These are phyloP conservation scores for Arctia plantaginis DNA, from an alignment of 2,888 invertebrate genomes.

Conservation along the genomic window DNA sequence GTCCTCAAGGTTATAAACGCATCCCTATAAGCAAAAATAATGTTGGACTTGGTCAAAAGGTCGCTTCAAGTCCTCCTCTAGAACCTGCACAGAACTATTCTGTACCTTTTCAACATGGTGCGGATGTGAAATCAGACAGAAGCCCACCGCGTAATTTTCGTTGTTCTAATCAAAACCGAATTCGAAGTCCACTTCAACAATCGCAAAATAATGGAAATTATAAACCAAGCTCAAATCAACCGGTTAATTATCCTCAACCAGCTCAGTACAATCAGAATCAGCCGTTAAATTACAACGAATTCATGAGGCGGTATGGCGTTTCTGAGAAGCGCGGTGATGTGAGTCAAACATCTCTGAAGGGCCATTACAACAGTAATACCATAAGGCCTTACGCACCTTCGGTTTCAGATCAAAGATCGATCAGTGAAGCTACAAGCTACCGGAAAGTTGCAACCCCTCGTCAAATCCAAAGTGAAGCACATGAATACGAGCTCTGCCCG, in stretches of 20 bases:
- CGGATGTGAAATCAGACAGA: neutral
- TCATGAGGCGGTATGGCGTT: neutral
- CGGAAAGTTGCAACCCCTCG: slow-evolving; percentile 28
- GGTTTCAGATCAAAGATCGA: neutral
- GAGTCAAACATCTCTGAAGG: slow-evolving; percentile 5
- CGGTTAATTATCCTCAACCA: neutral
- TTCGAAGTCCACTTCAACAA: neutral
- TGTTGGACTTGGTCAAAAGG: neutral
- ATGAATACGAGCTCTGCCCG: neutral
- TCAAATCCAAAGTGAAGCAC: neutral
- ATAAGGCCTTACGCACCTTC: slow-evolving; percentile 9
- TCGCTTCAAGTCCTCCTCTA: neutral
- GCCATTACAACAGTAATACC: neutral
- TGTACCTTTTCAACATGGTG: neutral
- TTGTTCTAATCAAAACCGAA: neutral
- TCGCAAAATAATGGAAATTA: neutral
- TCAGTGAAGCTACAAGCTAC: slow-evolving; percentile 1
- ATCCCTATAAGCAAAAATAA: neutral
- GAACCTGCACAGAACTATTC: neutral
- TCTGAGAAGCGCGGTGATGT: slow-evolving; percentile 5
- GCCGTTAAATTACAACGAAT: slow-evolving; percentile 5
- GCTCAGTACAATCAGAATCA: neutral
- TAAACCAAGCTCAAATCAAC: slow-evolving; percentile 9
- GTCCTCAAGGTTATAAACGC: neutral
- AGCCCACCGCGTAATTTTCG: neutral